Percentiles rank a stretch among this genome's conserved stretches.
Evolutionary conservation across 2,888 invertebrate species (phyloP).

Genomic region (Gryllus longicercus): DNA sequence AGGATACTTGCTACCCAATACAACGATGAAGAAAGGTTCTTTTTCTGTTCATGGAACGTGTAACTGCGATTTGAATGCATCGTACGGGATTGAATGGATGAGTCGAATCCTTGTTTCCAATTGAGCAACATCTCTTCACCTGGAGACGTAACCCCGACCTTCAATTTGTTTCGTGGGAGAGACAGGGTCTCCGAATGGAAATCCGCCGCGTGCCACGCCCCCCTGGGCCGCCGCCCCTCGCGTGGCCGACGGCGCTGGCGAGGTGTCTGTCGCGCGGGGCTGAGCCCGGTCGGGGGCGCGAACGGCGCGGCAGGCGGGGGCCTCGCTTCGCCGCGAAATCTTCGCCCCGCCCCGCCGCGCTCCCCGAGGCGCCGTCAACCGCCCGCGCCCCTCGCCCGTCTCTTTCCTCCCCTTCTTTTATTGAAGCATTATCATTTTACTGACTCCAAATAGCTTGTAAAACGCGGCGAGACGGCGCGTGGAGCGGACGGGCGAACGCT

Average conservation of each 20-base stretch:
- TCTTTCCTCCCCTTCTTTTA: slow-evolving; percentile 34
- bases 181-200: too few species aligned
- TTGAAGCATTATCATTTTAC: slow-evolving; percentile 52
- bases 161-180: too few species aligned
- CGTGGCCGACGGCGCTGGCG: background rate
- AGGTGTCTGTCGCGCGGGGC: background rate
- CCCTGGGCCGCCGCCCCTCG: too few species aligned
- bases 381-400: background rate
- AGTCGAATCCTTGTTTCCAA: too few species aligned
- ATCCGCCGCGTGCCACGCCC: too few species aligned
- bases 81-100: too few species aligned
- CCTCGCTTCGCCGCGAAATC: slow-evolving; percentile 19
- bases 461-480: slow-evolving; percentile 48
- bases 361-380: background rate
- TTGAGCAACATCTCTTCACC: too few species aligned
- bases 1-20: too few species aligned
- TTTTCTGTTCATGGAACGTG: too few species aligned
- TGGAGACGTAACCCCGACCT: too few species aligned
- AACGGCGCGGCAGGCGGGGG: background rate
- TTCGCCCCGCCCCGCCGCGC: background rate
- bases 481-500: slow-evolving; percentile 35
- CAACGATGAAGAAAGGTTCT: too few species aligned
- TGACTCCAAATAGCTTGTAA: slow-evolving; percentile 56
- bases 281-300: background rate
- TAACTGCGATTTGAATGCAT: too few species aligned